Conservation (phyloP, 2,888 invertebrate genomes). For the Caenorhabditis afra region DNA sequence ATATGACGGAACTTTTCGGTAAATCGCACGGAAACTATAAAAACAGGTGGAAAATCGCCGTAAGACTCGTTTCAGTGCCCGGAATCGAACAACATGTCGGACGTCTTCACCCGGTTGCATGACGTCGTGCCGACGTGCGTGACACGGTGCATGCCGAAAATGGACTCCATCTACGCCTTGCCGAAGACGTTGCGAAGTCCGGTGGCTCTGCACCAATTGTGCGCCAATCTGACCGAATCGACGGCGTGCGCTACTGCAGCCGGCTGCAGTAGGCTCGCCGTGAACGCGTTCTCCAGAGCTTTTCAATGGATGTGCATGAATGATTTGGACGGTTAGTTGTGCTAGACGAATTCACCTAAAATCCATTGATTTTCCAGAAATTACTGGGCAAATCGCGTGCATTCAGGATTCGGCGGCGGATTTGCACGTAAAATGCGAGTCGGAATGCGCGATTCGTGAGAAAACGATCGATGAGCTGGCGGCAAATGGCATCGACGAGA, state of each 20-base stretch:
- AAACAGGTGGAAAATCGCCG: too few relatives aligned
- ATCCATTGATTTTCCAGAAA: constrained; percentile 28
- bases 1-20: too few relatives aligned
- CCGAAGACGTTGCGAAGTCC: constrained; percentile 16
- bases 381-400: constrained; percentile 31
- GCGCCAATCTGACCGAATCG: constrained; percentile 32
- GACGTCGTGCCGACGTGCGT: constrained; percentile 49
- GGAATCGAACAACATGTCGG: constrained; percentile 43
- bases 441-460: constrained; percentile 42
- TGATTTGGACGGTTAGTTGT: constrained; percentile 44
- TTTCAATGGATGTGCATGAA: constrained; percentile 52
- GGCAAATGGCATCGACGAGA: too few relatives aligned
- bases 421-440: constrained; percentile 54
- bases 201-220: constrained; percentile 27
- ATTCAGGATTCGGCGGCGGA: constrained; percentile 35
- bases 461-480: constrained; percentile 38
- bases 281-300: constrained; percentile 39
- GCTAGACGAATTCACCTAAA: not conserved
- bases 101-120: constrained; percentile 45
- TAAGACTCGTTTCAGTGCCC: constrained; percentile 48
- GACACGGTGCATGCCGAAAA: constrained; percentile 38
- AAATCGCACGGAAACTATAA: too few relatives aligned
- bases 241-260: constrained; percentile 43
- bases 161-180: constrained; percentile 33
- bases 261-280: constrained; percentile 29